Percentiles rank a stretch among this genome's conserved stretches.
Conservation (phyloP, 1,140 invertebrate genomes). For the Pogonognathellus flavescens region DNA sequence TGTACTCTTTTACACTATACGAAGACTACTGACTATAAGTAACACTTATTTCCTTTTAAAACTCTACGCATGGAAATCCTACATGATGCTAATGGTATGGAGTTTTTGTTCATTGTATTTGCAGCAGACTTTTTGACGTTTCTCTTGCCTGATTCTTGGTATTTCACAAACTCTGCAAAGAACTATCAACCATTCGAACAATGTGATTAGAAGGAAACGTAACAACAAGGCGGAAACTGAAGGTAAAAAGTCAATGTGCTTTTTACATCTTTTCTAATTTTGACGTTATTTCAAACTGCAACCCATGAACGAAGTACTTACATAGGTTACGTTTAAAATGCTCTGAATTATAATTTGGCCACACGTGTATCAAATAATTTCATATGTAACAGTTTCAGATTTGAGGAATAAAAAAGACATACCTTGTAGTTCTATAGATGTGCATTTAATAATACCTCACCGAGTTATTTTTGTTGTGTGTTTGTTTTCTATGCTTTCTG, state of each 20-base stretch:
- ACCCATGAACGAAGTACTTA: neutral
- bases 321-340: too few relatives aligned
- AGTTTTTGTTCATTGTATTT: too few relatives aligned
- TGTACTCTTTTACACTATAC: too few relatives aligned
- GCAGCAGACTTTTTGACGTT: neutral
- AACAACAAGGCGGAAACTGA: slow-evolving; percentile 37
- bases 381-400: neutral
- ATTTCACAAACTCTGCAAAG: slow-evolving; percentile 16
- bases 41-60: too few relatives aligned
- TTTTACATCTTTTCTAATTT: slow-evolving; percentile 28
- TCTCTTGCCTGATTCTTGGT: slow-evolving; percentile 17
- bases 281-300: neutral
- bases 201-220: slow-evolving; percentile 8
- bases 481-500: neutral
- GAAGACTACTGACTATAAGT: too few relatives aligned
- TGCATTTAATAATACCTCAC: neutral
- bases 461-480: neutral
- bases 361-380: neutral
- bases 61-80: too few relatives aligned
- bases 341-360: neutral
- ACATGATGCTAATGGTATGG: too few relatives aligned
- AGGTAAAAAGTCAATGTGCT: slow-evolving; percentile 44
- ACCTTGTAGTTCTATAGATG: too few relatives aligned
- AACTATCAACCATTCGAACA: slow-evolving; percentile 17
- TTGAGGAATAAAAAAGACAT: neutral